Conservation (phyloP, 2,888 invertebrate species). For the Andrena marginata region DNA sequence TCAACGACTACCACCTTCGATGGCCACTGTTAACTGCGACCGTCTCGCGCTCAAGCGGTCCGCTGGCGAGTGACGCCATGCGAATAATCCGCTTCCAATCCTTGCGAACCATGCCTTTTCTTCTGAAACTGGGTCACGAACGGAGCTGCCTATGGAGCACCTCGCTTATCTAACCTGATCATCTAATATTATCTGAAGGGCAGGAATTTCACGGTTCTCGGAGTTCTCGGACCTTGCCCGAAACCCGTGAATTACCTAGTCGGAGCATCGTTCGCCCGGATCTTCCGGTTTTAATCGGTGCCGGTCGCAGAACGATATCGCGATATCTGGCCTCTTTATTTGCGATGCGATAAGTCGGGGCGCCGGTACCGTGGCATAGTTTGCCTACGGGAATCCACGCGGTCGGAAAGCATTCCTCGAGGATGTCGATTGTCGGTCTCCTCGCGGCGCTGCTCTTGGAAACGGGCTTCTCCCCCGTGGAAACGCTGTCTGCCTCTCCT, state of each 20-base stretch:
- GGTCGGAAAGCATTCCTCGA: constrained; percentile 26
- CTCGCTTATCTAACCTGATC: neutral
- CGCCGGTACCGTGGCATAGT: constrained; percentile 16
- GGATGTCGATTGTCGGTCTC: neutral
- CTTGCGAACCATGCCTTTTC: neutral
- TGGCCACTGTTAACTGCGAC: constrained; percentile 9
- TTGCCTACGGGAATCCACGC: constrained; percentile 39
- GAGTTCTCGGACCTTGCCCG: neutral
- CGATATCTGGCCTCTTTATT: constrained; percentile 57
- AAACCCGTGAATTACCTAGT: neutral
- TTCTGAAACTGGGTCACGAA: constrained; percentile 2
- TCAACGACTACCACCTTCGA: constrained; percentile 28
- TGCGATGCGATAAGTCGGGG: constrained; percentile 47
- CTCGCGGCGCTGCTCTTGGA: neutral
- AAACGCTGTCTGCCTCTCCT: too few relatives aligned
- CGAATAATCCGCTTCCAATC: constrained; percentile 7
- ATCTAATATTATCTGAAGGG: too few relatives aligned
- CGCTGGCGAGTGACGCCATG: neutral
- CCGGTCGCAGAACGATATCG: constrained; percentile 51
- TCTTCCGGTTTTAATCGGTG: constrained; percentile 40
- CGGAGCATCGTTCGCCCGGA: neutral
- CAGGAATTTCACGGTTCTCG: neutral
- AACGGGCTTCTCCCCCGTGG: neutral
- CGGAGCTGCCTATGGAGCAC: neutral
- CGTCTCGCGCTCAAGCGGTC: neutral